Base-by-base conservation (phyloP, 2,888 invertebrate species). In the Teinopalpus imperialis region DNA sequence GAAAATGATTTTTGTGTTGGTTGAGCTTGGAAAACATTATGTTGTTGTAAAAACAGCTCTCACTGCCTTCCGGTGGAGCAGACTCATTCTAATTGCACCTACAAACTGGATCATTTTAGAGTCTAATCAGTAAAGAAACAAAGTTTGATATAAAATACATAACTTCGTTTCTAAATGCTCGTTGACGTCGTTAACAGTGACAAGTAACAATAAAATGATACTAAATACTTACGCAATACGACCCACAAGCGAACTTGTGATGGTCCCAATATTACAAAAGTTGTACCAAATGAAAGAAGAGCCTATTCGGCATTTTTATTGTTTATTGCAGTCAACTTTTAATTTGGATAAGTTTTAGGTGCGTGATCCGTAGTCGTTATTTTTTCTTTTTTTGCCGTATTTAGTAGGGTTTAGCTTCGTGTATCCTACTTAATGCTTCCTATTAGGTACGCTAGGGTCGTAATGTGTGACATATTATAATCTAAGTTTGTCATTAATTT, bases 321-420 rank as follows among this genome's bases (percentile, higher is more conserved):
- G 86, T 85, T 82, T 85, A 86, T 83, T 76, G 80, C 81, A 69
- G 71, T 68, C 71, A 85, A 87, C 85, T 88, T 87, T 88, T 88
- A 88, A 88, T 88, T 88, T 79, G 72, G 67, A 74, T 75, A 74
- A 82, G 79, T 85, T 86, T 81, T 55, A 51, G 70, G 78, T 87
- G 86, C 88, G 87, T 87, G 88, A 73, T 76, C 57, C 57, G 55
- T 49, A 56, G 76, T 86, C 87, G 81, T 87, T 88, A 87, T 69
- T 79, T 76, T 68, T 66, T 81, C 69, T 67, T 75, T 74, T 78
- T 81, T 79, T 74, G 57, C 61, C 59, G 65, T 67, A 73, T 83
- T 67, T 81, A 80, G 77, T 73, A 66, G 74, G 69, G 66, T 70
- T 64, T 59, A 60, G 65, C 67, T 77, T 74, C 74, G 80, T 83